Base-by-base conservation (phyloP, 2,888 invertebrate species). In the Hemithea aestivaria region DNA sequence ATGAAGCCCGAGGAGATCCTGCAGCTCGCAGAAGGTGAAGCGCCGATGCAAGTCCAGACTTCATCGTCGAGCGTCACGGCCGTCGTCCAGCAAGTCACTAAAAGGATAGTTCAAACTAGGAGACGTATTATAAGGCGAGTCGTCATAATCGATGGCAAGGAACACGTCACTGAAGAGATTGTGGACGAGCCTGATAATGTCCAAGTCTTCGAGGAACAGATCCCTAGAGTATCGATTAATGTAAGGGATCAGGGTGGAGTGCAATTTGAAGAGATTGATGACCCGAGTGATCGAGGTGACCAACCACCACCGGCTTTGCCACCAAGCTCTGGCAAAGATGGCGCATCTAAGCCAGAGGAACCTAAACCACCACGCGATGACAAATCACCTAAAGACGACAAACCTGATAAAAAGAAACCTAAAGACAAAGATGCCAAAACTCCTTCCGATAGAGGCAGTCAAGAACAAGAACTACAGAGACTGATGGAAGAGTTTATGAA, bases 101-200 rank as follows among this genome's bases (percentile, higher is more conserved):
- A 93, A 48, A 89, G 92, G 62, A 90, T 94, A n/a, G 91, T 94
- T 2, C 89, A 91, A 42, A 94, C 92, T 55, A 92, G 92, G 8
- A 88, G 93, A 28, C 91, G 92, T 47, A 93, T 95, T 9, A 93
- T 96, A 33, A 89, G 93, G 35, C 91, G 92, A 50, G 90, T 94
- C 1, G 92, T 93, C 0, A 91, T 95, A 3, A 90, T 95, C 40
- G 92, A 96, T 66, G 96, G 96, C 0, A 93, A 94, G 74, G 96
- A 96, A 77, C 92, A 93, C 44, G 90, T 94, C 0, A 92, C 92
- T 5, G 96, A 96, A 73, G 95, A 96, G 79, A 78, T 95, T 0
- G 88, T 95, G 26, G 96, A 96, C 62, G 95, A 95, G 70, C 96
- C 96, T 0, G 95, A 93, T 61, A 91, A 92, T 67, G 82, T 93